Percentiles rank a stretch among this genome's conserved stretches.
Conservation (phyloP, 1,140 invertebrate genomes). For the Cyphomyrmex costatus region DNA sequence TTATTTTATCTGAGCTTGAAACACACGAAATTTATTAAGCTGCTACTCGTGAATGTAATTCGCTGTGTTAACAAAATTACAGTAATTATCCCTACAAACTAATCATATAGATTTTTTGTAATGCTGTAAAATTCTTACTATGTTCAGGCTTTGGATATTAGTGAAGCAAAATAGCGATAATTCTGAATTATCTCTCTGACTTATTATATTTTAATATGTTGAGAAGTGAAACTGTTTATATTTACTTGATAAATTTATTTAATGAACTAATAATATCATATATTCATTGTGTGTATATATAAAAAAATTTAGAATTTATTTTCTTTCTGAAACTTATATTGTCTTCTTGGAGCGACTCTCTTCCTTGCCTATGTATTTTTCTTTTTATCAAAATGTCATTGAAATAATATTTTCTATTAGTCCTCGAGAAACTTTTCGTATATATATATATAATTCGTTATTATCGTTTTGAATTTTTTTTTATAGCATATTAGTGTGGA, state of each 20-base stretch:
- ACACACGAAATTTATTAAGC: constrained; percentile 36
- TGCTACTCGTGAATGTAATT: constrained; percentile 42
- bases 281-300: not conserved
- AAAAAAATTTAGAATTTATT: constrained; percentile 7
- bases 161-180: constrained; percentile 41
- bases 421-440: not conserved
- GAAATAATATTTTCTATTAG: constrained; percentile 26
- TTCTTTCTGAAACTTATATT: constrained; percentile 33
- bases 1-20: constrained; percentile 44
- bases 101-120: constrained; percentile 10
- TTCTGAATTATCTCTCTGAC: constrained; percentile 34
- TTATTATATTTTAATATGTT: constrained; percentile 2
- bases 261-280: not conserved
- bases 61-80: constrained; percentile 37
- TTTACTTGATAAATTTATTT: not conserved
- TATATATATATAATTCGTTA: not conserved
- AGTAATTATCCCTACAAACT: constrained; percentile 38
- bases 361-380: not conserved
- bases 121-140: constrained; percentile 19
- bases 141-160: constrained; percentile 59
- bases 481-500: not conserved
- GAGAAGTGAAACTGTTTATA: not conserved
- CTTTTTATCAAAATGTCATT: constrained; percentile 3
- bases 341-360: not conserved
- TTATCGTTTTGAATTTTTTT: constrained; percentile 1